Evolutionary conservation across 2,888 invertebrate genomes (phyloP).

Genomic region (Griposia aprilina): DNA sequence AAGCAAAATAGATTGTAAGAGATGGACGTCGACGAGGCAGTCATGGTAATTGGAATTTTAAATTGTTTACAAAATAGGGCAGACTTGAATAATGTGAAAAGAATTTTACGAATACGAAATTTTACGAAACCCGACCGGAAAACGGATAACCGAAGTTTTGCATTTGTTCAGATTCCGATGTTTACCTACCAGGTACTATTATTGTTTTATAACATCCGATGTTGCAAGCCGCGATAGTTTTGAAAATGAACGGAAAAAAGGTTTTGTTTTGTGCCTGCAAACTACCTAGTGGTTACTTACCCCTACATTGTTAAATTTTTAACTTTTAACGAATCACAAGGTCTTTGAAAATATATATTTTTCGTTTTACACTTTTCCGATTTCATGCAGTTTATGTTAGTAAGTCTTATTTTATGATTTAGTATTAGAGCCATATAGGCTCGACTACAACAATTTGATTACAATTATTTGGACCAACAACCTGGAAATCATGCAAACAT

Average conservation of each 20-base stretch:
- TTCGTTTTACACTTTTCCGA: neutral
- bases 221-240: constrained; percentile 11
- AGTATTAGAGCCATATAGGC: too few relatives aligned
- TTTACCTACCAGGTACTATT: constrained; percentile 6
- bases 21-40: constrained; percentile 87
- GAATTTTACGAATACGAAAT: neutral
- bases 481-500: too few relatives aligned
- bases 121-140: neutral
- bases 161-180: constrained; percentile 37
- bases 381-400: neutral
- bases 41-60: constrained; percentile 68
- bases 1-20: constrained; percentile 90
- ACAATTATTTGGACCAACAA: neutral
- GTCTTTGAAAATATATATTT: neutral
- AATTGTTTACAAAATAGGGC: constrained; percentile 5
- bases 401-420: too few relatives aligned
- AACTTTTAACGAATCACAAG: too few relatives aligned
- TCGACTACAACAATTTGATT: neutral
- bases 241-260: neutral
- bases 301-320: neutral
- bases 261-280: neutral
- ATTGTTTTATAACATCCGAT: constrained; percentile 40
- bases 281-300: neutral
- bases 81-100: neutral
- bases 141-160: constrained; percentile 43